Evolutionary conservation across 2,888 invertebrate genomes (phyloP), one percentile per base, ranked within the genome.

Genomic region (Folsomia candida): DNA sequence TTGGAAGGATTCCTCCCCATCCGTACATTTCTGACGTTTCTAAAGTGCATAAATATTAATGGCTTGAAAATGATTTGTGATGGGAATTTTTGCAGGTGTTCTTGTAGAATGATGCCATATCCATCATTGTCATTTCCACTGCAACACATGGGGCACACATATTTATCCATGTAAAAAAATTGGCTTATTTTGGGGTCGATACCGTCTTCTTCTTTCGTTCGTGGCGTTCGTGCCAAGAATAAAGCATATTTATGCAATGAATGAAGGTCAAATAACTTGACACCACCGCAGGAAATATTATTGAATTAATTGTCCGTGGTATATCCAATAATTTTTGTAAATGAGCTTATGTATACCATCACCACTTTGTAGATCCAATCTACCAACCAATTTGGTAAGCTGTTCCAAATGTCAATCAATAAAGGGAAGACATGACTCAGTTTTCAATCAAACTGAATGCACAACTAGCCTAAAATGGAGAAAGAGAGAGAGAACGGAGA

Each of bases 31-130:
- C n/a, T n/a, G n/a, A n/a, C n/a, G n/a, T n/a, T n/a, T n/a, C n/a
- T n/a, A 60, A 60, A 60, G 47, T 28, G 47, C 29, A 63, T 63
- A 63, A 29, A 37, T 37, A 14, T 37, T 37, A 14, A 37, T 37
- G 37, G 59, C 25, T 24, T 51, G 68, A 60, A 61, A 68, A 51
- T 68, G 68, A 68, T 62, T 62, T 70, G 59, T 66, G 51, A 65
- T 68, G 69, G 59, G 64, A 69, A 69, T 47, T 58, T n/a, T 51
- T 54, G 69, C 69, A 69, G 69, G 69, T 69, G 69, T 58, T 51
- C 69, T 57, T 64, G 54, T 54, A 22, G 22, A 22, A 24, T 25
- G 54, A n/a, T 22, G 27, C 24, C 29, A 29, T 51, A 68, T 68
- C 68, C 51, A 57, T 68, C 68, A 63, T 63, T 63, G 62, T 68